Percentiles rank a stretch among this genome's conserved stretches.
phyloP scores from a whole-genome alignment of 1,140 invertebrate species.

The Chionoecetes opilio region DNA sequence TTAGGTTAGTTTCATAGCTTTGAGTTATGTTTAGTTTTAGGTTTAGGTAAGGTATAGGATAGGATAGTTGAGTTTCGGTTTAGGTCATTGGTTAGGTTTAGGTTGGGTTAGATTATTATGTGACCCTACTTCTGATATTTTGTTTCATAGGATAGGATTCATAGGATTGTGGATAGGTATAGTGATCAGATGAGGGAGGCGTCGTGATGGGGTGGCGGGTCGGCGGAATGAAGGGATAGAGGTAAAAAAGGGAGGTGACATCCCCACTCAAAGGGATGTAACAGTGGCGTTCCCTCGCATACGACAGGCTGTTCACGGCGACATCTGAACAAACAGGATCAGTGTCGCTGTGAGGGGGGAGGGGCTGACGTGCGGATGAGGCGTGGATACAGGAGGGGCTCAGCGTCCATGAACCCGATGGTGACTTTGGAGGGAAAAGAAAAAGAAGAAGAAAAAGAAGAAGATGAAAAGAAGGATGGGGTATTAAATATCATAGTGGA shows the following conservation, averaged over 20 bases:
- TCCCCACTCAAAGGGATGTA: not conserved
- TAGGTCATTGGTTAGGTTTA: no score
- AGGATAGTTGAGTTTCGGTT: no score
- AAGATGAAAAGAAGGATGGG: not conserved
- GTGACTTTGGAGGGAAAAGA: not conserved
- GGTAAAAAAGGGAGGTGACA: constrained; percentile 34
- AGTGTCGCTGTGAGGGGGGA: constrained; percentile 52
- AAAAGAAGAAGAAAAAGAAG: not conserved
- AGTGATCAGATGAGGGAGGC: constrained; percentile 23
- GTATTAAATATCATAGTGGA: not conserved
- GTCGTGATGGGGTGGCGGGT: not conserved
- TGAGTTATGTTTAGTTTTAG: no score
- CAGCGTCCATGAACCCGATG: not conserved
- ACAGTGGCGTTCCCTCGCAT: not conserved
- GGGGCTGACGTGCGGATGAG: not conserved
- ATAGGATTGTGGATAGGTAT: not conserved
- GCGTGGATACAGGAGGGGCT: not conserved
- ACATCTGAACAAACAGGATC: constrained; percentile 74
- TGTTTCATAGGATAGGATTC: no score
- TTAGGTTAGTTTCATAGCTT: no score
- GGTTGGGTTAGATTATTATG: no score
- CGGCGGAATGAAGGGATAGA: not conserved
- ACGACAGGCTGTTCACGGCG: constrained; percentile 47
- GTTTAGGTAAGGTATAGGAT: no score
- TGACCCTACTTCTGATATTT: no score